These are phyloP conservation scores for Byasa hedistus DNA, from an alignment of 2,888 invertebrate species.

Conservation along the genomic window DNA sequence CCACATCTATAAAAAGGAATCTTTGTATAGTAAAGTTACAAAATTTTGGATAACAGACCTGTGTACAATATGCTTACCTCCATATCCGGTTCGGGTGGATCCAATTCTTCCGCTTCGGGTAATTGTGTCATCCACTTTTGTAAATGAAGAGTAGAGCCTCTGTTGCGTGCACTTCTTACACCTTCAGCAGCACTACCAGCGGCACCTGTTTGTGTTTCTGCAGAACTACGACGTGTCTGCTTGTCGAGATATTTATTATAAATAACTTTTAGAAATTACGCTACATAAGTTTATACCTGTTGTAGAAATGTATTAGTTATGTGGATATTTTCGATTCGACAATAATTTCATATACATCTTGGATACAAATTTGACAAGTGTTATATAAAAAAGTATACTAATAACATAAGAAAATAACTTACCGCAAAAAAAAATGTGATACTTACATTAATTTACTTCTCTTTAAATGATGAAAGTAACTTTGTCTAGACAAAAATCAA, in stretches of 20 bases:
- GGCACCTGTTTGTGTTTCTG: conserved; percentile 69
- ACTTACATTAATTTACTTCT: no score
- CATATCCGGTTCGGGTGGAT: conserved; percentile 77
- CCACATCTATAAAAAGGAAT: conserved; percentile 74
- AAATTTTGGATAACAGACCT: no score
- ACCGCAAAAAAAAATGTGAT: no score
- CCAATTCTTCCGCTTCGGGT: conserved; percentile 80
- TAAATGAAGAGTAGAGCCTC: conserved; percentile 86
- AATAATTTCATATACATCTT: no score
- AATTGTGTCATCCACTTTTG: conserved; percentile 91
- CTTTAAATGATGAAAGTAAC: no score
- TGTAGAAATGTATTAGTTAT: background rate
- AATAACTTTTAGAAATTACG: background rate
- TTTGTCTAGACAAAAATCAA: no score
- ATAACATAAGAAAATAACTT: no score
- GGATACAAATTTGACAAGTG: no score
- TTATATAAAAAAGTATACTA: no score
- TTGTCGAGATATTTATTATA: background rate
- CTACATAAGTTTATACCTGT: background rate
- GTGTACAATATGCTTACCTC: conserved; percentile 62
- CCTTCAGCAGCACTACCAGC: conserved; percentile 65
- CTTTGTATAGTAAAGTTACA: no score
- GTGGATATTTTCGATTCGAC: no score
- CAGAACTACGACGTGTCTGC: conserved; percentile 71
- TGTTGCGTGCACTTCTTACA: conserved; percentile 77